phyloP scores from a whole-genome alignment of 1,140 invertebrate species.

The Heliconius melpomene region DNA sequence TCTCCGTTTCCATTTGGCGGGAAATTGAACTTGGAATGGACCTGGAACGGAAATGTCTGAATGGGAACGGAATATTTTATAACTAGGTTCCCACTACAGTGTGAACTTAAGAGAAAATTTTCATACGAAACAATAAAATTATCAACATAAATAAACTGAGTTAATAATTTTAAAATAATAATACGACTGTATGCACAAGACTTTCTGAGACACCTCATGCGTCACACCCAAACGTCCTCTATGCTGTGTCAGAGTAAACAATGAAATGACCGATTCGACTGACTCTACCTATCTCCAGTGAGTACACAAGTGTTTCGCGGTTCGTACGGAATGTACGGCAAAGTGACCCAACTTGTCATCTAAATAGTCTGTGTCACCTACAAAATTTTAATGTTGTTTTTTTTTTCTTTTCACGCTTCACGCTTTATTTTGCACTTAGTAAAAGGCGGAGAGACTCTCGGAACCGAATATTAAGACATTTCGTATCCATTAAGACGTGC shows the following conservation, averaged over 20 bases:
- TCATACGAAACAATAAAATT: neutral
- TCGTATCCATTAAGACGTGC: too few relatives aligned
- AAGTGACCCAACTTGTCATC: neutral
- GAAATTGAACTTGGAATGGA: too few relatives aligned
- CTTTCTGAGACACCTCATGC: constrained; percentile 12
- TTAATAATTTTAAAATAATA: neutral
- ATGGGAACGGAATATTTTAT: neutral
- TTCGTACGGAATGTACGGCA: constrained; percentile 1
- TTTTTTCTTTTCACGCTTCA: neutral
- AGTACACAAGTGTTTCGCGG: constrained; percentile 58
- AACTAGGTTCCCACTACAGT: too few relatives aligned
- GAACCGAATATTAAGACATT: too few relatives aligned
- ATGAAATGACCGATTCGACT: constrained; percentile 65
- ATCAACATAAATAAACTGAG: neutral
- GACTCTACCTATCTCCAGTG: constrained; percentile 32
- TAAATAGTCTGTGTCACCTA: neutral
- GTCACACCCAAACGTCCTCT: constrained; percentile 32
- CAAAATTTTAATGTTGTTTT: neutral
- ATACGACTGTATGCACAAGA: constrained; percentile 7
- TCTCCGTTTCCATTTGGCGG: too few relatives aligned
- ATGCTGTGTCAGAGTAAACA: constrained; percentile 36
- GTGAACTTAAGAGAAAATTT: too few relatives aligned
- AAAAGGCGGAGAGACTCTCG: too few relatives aligned
- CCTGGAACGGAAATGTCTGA: neutral
- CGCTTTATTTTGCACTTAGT: neutral